These are phyloP conservation scores for Chunga burmeisteri DNA, from an alignment of 2,113 vertebrate genomes.

Conservation along the genomic window DNA sequence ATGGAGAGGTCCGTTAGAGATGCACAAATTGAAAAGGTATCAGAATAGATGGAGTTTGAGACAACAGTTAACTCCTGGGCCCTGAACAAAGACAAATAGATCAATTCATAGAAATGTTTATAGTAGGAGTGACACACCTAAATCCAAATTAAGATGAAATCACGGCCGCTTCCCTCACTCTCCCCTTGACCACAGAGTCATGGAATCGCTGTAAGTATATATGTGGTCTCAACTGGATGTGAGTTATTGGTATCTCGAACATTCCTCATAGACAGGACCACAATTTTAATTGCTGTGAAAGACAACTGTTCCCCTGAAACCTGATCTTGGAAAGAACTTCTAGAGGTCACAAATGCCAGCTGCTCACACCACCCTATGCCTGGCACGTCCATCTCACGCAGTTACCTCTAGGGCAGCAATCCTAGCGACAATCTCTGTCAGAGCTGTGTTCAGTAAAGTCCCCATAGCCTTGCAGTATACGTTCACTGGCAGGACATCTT, in stretches of 20 bases:
- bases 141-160: background rate
- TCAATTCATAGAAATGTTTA: background rate
- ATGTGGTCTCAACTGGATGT: background rate
- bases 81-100: background rate
- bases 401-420: constrained; percentile 90
- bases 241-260: rapidly evolving
- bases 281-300: rapidly evolving
- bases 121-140: background rate
- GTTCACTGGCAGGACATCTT: constrained; percentile 90
- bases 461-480: constrained; percentile 97
- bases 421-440: constrained; percentile 84
- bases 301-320: background rate
- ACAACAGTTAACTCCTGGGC: background rate
- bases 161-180: background rate
- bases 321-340: background rate
- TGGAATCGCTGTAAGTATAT: background rate
- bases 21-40: background rate
- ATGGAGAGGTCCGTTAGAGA: background rate
- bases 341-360: background rate
- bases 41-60: background rate
- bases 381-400: rapidly evolving
- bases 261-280: rapidly evolving
- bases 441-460: constrained; percentile 86
- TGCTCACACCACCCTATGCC: background rate
- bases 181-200: background rate